Evolutionary conservation across 1,140 invertebrate species (phyloP), one percentile per base, ranked within the genome.

Genomic region (Pollicipes pollicipes): DNA sequence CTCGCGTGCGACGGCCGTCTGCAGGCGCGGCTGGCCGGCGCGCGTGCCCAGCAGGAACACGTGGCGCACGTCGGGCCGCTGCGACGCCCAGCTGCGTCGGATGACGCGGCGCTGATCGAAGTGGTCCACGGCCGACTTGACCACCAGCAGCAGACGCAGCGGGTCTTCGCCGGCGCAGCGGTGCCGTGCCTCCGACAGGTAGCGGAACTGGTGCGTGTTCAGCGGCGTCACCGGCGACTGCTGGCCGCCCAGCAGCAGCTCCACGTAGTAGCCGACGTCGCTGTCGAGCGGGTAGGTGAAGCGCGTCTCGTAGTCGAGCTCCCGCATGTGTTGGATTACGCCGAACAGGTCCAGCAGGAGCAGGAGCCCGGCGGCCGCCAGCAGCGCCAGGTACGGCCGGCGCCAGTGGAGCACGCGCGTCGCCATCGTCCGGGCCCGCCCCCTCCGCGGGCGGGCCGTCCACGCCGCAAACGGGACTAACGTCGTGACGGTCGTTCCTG

Each of bases 21-120:
- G 73, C 70, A 73, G 45, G 10, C 58, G 28, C n/a, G 16, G 3
- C 35, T 73, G 66, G 27, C 58, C 30, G 35, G 30, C 27, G 67
- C 31, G 32, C n/a, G 71, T 68, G 29, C 79, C 78, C 1, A 79
- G 29, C 17, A 78, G 45, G 73, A 80, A 79, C 70, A 68, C 30
- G 77, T 74, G 26, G 28, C 69, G 1, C 76, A 73, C 72, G 77
- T 73, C 27, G 73, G 71, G 69, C 75, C 76, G 63, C 73, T 77
- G 74, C 69, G 45, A 69, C 21, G 76, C 78, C 79, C 79, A 79
- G 24, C 75, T 77, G 58, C 75, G 73, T 4, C 79, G 72, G 70
- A 80, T 79, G 16, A 70, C 76, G 72, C 76, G 68, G 58, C 79
- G 72, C 31, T 67, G 71, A 16, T 74, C 71, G 64, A 71, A 67